Evolutionary conservation across 2,113 vertebrate genomes (phyloP), one percentile per base, ranked within the genome.

Genomic region (Sialia sialis): DNA sequence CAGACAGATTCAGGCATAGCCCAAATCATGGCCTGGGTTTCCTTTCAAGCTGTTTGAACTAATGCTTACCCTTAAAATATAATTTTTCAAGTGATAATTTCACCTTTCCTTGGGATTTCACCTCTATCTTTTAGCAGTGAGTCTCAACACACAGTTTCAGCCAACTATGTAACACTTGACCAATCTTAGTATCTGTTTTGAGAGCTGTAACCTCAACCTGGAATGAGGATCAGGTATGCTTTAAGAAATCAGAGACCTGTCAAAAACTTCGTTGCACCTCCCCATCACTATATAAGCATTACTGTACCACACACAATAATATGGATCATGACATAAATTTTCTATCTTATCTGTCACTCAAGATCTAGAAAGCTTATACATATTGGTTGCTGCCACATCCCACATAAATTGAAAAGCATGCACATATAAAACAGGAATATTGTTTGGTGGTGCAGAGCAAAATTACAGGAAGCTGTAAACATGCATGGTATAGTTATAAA

Each of bases 161-260:
- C 23, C 18, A 56, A 22, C n/a, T 64, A 4, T 0, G 0, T 34
- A 39, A 49, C 12, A 16, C 22, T 20, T 76, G 39, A 52, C 58
- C 39, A 43, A 2, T 48, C 48, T 27, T 39, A 32, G 2, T 54
- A 21, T 10, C 16, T 80, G 34, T 84, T 60, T 39, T 36, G 64
- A 63, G 54, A 90, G 29, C 34, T 81, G 23, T 70, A 46, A 49
- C 48, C 39, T 11, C 67, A 46, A 49, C 48, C 39, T 11, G 1
- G 10, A 6, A 2, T 46, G 46, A 87, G 48, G 9, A 38, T 80
- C 16, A 32, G 1, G 0, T 27, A 8, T 1, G 1, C 36, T 73
- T 82, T 58, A 54, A 69, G 22, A 85, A 83, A 64, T 67, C 18
- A 84, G 38, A 69, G 11, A 73, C 32, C 49, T 74, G 8, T 81